Evolutionary conservation across 2,888 invertebrate species (phyloP).

Genomic region (Drosophila mulleri): DNA sequence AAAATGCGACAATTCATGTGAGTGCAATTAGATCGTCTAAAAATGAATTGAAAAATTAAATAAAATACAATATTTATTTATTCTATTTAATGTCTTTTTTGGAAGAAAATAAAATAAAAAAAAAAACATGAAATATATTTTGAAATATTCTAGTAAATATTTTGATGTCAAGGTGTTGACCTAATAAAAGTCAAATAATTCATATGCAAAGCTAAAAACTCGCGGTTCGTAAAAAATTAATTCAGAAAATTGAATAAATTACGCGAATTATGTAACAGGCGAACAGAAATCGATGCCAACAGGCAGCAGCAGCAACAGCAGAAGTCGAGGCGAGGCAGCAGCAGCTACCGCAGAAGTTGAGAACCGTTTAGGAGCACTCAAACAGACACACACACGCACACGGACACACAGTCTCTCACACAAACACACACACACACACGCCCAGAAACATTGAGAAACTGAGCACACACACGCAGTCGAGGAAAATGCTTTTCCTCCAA

Average conservation of each 20-base stretch:
- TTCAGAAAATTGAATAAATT: conserved; percentile 84
- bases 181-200: conserved; percentile 46
- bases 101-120: background rate
- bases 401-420: conserved; percentile 13
- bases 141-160: conserved; percentile 3
- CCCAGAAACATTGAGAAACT: background rate
- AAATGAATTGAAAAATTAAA: background rate
- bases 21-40: background rate
- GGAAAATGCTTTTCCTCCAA: conserved; percentile 79
- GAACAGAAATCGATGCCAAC: conserved; percentile 65
- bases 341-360: conserved; percentile 56
- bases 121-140: background rate
- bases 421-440: background rate
- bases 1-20: background rate
- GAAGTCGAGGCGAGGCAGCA: conserved; percentile 1
- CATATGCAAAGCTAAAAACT: conserved; percentile 53
- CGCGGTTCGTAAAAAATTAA: conserved; percentile 75
- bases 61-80: too few relatives aligned
- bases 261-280: conserved; percentile 82
- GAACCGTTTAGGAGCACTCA: conserved; percentile 70
- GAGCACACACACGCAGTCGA: conserved; percentile 32
- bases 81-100: too few relatives aligned
- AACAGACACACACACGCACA: conserved; percentile 28
- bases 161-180: conserved; percentile 17
- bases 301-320: conserved; percentile 29